phyloP scores from a whole-genome alignment of 2,888 invertebrate genomes.

The Caenorhabditis sp. region DNA sequence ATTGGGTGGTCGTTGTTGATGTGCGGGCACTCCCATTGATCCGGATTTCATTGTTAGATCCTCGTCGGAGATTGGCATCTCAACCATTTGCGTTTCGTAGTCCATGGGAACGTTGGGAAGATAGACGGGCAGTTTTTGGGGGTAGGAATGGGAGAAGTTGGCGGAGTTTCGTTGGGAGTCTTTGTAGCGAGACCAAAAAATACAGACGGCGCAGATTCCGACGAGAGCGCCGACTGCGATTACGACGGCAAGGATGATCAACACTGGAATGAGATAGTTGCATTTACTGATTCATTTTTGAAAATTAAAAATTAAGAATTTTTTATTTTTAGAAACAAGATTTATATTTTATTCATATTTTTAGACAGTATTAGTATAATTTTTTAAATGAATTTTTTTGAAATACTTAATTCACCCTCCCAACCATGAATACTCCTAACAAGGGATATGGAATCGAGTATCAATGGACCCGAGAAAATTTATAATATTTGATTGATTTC shows the following conservation, averaged over 20 bases:
- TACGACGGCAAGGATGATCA: constrained; percentile 58
- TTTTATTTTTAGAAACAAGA: neutral
- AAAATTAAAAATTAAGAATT: neutral
- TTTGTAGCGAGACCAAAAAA: constrained; percentile 57
- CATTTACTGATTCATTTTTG: no score
- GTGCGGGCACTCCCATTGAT: constrained; percentile 51
- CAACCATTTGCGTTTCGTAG: constrained; percentile 62
- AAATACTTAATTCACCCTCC: no score
- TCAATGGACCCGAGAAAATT: no score
- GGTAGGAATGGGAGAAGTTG: constrained; percentile 46
- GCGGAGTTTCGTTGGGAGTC: constrained; percentile 41
- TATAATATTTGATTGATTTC: no score
- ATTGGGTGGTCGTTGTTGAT: constrained; percentile 31
- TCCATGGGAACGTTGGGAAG: constrained; percentile 47
- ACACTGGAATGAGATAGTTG: constrained; percentile 39
- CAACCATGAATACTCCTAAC: no score
- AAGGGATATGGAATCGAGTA: no score
- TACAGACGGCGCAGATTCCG: constrained; percentile 62
- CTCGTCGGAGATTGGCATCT: constrained; percentile 70
- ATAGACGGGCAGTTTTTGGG: constrained; percentile 54
- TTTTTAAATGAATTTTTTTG: no score
- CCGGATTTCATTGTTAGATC: constrained; percentile 63
- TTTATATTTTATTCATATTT: neutral
- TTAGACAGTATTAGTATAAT: no score
- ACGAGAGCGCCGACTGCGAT: constrained; percentile 63